Evolutionary conservation across 2,888 invertebrate genomes (phyloP).

Genomic region (Sericinus montela): DNA sequence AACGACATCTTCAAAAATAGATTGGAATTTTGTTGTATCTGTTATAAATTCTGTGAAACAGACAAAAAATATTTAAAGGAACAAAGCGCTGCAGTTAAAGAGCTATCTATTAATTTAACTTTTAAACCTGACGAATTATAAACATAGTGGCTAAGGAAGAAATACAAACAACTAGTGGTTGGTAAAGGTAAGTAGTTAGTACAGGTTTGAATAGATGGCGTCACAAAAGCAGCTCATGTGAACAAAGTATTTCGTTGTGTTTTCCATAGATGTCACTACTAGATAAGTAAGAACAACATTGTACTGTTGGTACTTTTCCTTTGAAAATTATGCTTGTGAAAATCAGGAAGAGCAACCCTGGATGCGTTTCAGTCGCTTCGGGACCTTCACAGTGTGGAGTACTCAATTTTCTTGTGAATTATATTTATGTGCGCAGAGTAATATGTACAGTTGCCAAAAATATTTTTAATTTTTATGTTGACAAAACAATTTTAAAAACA

Average conservation of each 20-base stretch:
- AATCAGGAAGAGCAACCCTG: conserved; percentile 63
- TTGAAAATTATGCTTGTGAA: conserved; percentile 32
- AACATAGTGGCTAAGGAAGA: no score
- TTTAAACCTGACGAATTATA: no score
- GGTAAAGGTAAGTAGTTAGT: background rate
- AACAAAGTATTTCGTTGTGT: background rate
- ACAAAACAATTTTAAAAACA: background rate
- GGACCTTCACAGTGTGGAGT: conserved; percentile 56
- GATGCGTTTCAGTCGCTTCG: conserved; percentile 66
- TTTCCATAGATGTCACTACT: conserved; percentile 30
- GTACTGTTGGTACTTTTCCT: conserved; percentile 4
- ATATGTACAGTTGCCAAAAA: no score
- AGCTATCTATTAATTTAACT: no score
- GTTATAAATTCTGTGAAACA: no score
- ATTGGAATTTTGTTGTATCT: no score
- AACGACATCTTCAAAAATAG: no score
- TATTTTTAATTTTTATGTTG: conserved; percentile 1
- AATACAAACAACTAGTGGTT: no score
- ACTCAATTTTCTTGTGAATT: conserved; percentile 16
- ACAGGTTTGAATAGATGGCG: conserved; percentile 24
- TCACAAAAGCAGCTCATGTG: background rate
- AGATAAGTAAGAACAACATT: conserved; percentile 19
- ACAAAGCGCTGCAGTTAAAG: no score
- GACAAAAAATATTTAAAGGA: no score
- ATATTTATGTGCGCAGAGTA: no score